Percentiles rank a stretch among this genome's conserved stretches.
phyloP scores from a whole-genome alignment of 1,140 invertebrate genomes.

The Heliconius melpomene region DNA sequence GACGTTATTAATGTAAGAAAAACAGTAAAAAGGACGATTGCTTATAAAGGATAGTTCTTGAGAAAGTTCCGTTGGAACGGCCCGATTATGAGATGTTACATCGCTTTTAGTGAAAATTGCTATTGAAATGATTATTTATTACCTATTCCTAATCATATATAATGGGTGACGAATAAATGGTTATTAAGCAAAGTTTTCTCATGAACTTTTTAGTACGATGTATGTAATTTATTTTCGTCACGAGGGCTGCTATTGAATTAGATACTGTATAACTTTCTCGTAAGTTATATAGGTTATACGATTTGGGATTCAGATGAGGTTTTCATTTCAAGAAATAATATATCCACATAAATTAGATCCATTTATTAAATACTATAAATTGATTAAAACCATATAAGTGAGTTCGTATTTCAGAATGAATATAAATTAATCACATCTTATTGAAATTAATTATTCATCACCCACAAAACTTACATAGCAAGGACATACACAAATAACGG shows the following conservation, averaged over 20 bases:
- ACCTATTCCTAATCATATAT: slow-evolving; percentile 15
- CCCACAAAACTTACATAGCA: not conserved
- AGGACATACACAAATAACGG: not conserved
- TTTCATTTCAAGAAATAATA: too few relatives aligned
- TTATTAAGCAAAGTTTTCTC: slow-evolving; percentile 24
- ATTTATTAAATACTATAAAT: not conserved
- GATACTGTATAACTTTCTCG: not conserved
- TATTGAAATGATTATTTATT: slow-evolving; percentile 38
- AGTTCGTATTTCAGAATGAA: too few relatives aligned
- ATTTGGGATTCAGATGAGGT: too few relatives aligned
- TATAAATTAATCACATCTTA: too few relatives aligned
- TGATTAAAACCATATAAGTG: not conserved
- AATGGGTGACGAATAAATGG: slow-evolving; percentile 18
- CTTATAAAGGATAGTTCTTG: slow-evolving; percentile 53
- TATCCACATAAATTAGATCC: not conserved
- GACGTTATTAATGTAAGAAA: slow-evolving; percentile 75
- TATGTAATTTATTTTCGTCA: not conserved
- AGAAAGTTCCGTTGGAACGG: slow-evolving; percentile 46
- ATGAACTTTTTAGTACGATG: not conserved
- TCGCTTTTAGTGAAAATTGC: slow-evolving; percentile 36
- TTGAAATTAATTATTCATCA: too few relatives aligned
- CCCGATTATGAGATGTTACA: slow-evolving; percentile 40
- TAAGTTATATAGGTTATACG: too few relatives aligned
- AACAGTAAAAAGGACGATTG: slow-evolving; percentile 73
- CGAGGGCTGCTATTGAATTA: not conserved